Conservation (phyloP, 2,113 vertebrate genomes). For the Catagonus wagneri region DNA sequence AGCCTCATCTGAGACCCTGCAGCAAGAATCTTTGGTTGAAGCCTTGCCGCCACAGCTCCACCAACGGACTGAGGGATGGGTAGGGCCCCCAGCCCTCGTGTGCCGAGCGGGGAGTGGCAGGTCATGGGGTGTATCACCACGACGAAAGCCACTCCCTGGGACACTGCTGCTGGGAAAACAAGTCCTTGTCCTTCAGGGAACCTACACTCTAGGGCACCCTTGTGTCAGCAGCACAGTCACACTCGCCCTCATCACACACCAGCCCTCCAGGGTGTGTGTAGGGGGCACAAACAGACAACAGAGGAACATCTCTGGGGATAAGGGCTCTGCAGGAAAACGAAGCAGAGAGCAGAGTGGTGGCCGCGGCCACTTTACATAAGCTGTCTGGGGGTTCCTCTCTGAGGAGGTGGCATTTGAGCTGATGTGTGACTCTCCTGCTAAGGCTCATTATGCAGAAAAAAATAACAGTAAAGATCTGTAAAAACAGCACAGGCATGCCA, state of each 20-base stretch:
- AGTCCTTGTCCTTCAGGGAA: neutral
- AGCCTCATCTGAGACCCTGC: neutral
- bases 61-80: neutral
- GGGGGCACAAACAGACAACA: neutral
- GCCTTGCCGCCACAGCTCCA: neutral
- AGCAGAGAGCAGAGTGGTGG: neutral
- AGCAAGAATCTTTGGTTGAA: neutral
- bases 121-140: neutral
- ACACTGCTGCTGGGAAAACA: neutral
- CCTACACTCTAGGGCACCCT: neutral
- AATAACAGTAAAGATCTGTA: conserved; percentile 22
- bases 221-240: too few species aligned
- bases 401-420: conserved; percentile 41
- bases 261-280: too few species aligned
- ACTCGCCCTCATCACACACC: too few species aligned
- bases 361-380: neutral
- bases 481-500: conserved; percentile 12
- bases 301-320: rapidly evolving
- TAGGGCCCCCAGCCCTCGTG: neutral
- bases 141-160: neutral
- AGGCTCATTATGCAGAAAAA: conserved; percentile 32
- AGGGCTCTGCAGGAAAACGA: neutral
- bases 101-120: neutral
- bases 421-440: conserved; percentile 32
- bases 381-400: neutral